Percentiles rank a stretch among this genome's conserved stretches.
These are phyloP conservation scores for Phyllotreta striolata DNA, from an alignment of 2,888 invertebrate species.

Conservation along the genomic window DNA sequence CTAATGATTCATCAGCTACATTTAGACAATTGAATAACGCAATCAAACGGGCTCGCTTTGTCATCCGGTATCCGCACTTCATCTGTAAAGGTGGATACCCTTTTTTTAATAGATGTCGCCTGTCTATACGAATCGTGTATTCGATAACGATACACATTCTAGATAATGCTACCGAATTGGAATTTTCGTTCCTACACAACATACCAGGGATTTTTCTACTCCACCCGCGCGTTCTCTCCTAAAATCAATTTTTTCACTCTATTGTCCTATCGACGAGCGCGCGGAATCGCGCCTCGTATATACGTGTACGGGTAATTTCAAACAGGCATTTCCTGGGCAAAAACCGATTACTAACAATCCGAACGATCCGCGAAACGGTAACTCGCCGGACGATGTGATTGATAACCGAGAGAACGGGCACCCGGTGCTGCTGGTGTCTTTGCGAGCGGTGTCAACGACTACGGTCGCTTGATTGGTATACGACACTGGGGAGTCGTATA, in stretches of 20 bases:
- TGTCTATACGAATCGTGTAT: conserved; percentile 52
- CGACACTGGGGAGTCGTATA: conserved; percentile 43
- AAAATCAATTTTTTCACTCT: too few species aligned
- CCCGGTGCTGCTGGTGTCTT: conserved; percentile 28
- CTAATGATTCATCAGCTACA: conserved; percentile 47
- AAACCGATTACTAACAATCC: conserved; percentile 31
- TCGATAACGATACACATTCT: conserved; percentile 50
- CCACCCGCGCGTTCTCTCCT: too few species aligned
- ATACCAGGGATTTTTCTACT: conserved; percentile 42
- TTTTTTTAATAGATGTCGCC: conserved; percentile 56
- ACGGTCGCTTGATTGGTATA: conserved; percentile 43
- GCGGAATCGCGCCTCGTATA: too few species aligned
- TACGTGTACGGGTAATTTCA: not conserved
- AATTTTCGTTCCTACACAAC: conserved; percentile 41
- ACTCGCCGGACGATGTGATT: conserved; percentile 29
- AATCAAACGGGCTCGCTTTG: conserved; percentile 51
- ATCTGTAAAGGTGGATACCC: conserved; percentile 41
- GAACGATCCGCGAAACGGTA: conserved; percentile 20
- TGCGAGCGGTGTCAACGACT: conserved; percentile 32
- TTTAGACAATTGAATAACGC: conserved; percentile 51
- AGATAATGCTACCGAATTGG: conserved; percentile 51
- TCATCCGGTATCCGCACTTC: conserved; percentile 43
- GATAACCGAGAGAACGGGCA: conserved; percentile 23
- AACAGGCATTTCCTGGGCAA: conserved; percentile 24
- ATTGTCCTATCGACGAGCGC: too few species aligned